These are phyloP conservation scores for Amorpha juglandis DNA, from an alignment of 2,888 invertebrate genomes.

Conservation along the genomic window DNA sequence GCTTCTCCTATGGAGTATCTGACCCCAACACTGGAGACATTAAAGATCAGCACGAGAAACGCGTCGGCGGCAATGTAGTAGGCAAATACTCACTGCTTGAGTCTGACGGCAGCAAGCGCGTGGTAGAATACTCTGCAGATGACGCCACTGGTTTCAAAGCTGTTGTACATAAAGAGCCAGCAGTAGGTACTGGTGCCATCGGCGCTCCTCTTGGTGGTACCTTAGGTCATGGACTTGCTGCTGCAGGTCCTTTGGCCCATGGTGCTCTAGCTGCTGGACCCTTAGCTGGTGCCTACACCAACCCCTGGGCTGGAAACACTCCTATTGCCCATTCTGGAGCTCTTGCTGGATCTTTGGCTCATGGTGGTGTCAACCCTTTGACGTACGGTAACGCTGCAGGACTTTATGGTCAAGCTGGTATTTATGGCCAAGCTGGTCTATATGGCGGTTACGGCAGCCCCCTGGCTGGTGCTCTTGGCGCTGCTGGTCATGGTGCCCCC, in stretches of 20 bases:
- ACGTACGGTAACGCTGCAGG: slow-evolving; percentile 11
- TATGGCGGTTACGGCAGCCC: slow-evolving; percentile 27
- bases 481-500: slow-evolving; percentile 39
- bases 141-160: slow-evolving; percentile 79
- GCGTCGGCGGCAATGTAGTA: slow-evolving; percentile 76
- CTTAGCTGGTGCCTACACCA: slow-evolving; percentile 14
- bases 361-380: slow-evolving; percentile 14
- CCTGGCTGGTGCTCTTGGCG: slow-evolving; percentile 26
- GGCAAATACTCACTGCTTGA: slow-evolving; percentile 79
- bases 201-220: slow-evolving; percentile 24
- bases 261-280: slow-evolving; percentile 20
- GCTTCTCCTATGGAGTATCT: slow-evolving; percentile 79
- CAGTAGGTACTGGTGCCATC: slow-evolving; percentile 52
- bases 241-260: slow-evolving; percentile 7
- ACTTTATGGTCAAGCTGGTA: slow-evolving; percentile 28
- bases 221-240: slow-evolving; percentile 18
- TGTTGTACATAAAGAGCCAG: slow-evolving; percentile 70
- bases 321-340: slow-evolving; percentile 11
- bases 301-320: slow-evolving; percentile 25
- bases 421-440: slow-evolving; percentile 28
- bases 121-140: slow-evolving; percentile 78
- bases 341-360: neutral
- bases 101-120: slow-evolving; percentile 77
- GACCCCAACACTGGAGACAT: slow-evolving; percentile 80
- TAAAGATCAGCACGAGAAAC: slow-evolving; percentile 77